Evolutionary conservation across 2,797 vertebrate species (phyloP).

Genomic region (Anguilla obscura): DNA sequence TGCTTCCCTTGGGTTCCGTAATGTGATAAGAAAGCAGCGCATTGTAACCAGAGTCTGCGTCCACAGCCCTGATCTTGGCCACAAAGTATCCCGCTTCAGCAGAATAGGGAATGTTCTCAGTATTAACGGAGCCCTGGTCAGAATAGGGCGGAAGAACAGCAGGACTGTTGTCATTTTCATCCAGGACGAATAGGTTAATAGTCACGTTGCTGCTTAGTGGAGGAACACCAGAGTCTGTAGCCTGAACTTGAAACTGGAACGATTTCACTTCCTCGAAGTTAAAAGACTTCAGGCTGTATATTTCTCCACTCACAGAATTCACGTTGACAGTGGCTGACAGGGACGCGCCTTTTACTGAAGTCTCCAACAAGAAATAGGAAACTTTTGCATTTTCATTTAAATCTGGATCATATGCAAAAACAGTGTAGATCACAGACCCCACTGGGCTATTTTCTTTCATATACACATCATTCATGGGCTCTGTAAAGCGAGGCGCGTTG

Average conservation of each 20-base stretch:
- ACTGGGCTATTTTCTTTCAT: neutral
- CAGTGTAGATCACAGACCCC: neutral
- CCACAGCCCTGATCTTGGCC: constrained; percentile 1
- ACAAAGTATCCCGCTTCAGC: neutral
- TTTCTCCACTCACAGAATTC: constrained; percentile 31
- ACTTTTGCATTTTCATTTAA: neutral
- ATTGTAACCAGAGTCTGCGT: constrained; percentile 14
- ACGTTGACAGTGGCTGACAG: constrained; percentile 31
- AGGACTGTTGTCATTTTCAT: constrained; percentile 43
- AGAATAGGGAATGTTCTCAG: constrained; percentile 44
- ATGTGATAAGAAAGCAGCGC: constrained; percentile 6
- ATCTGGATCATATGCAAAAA: constrained; percentile 1
- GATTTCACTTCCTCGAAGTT: constrained; percentile 33
- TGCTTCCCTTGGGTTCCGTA: neutral
- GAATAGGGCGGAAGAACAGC: neutral
- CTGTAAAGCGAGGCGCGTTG: neutral
- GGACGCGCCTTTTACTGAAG: neutral
- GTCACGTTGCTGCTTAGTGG: constrained; percentile 43
- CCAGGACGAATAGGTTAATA: constrained; percentile 35
- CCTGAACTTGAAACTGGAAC: constrained; percentile 41
- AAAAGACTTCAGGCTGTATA: constrained; percentile 44
- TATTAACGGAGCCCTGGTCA: neutral
- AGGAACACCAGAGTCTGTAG: constrained; percentile 45
- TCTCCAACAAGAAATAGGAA: neutral
- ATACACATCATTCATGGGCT: neutral